Evolutionary conservation across 2,113 vertebrate species (phyloP), one percentile per base, ranked within the genome.

Genomic region (Artemisiospiza belli): DNA sequence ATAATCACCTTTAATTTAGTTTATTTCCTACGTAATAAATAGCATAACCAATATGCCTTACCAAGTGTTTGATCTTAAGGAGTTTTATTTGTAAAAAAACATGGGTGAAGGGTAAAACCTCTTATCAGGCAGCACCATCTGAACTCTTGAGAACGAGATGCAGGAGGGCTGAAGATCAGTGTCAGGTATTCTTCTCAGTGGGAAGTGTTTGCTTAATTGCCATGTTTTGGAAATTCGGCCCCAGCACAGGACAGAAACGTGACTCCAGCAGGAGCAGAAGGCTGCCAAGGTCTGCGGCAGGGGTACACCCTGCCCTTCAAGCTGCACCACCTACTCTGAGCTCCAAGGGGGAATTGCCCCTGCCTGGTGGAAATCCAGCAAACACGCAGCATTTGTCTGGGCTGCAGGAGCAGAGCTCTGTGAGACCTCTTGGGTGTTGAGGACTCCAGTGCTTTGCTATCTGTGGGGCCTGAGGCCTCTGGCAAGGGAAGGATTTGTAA

Each of bases 401-500:
- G 77, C 77, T 82, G 27, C 33, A 69, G 67, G 55, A 76, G 62
- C 22, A 69, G 62, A 87, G 46, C 87, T 90, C 75, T 44, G 3
- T 35, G 15, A 85, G 93, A 90, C 47, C 75, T 74, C 89, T 76
- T 72, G 84, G 84, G 74, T 87, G 74, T 62, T 83, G 44, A 87
- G 79, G 89, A 87, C 84, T 59, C 51, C 43, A 86, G 44, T 80
- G 64, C 47, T 91, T 67, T 75, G 85, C 90, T 93, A 44, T 95
- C 93, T 96, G 94, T 88, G 94, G 63, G 90, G 93, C 93, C 91
- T 75, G 83, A 95, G 95, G 95, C 95, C 93, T 83, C 87, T 91
- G 67, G 93, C 90, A 90, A 89, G 79, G 75, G 82, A 95, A 95
- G 84, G 58, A 95, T 84, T 89, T 95, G 94, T 95, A 96, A 96